These are phyloP conservation scores for Crax fasciolata DNA, from an alignment of 2,797 vertebrate species.

Conservation along the genomic window DNA sequence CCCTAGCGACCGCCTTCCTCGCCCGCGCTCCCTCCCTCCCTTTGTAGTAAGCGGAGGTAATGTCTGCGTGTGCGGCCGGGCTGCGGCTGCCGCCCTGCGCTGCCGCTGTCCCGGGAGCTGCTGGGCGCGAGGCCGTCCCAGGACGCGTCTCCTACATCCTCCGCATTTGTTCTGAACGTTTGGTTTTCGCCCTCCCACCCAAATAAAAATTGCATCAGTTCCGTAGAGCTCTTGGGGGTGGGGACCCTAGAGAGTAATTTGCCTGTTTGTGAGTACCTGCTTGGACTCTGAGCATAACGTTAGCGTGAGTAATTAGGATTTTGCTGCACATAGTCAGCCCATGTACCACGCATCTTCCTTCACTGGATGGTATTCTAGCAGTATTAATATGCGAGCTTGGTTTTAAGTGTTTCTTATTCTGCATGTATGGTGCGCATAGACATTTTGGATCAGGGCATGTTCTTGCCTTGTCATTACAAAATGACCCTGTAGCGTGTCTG, in stretches of 20 bases:
- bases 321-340: background rate
- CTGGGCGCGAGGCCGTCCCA: too few relatives aligned
- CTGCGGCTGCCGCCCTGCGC: background rate
- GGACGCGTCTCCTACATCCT: accelerated
- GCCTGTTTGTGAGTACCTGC: background rate
- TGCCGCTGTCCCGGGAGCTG: too few relatives aligned
- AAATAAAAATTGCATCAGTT: conserved; percentile 3
- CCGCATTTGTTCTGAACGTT: background rate
- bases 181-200: background rate
- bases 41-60: conserved; percentile 34
- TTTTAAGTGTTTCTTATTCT: background rate
- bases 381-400: background rate
- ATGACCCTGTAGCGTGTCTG: background rate
- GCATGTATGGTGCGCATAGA: accelerated
- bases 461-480: background rate
- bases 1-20: conserved; percentile 33
- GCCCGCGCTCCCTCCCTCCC: background rate
- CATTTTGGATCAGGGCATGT: background rate
- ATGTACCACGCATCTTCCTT: accelerated
- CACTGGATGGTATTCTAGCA: background rate
- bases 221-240: background rate
- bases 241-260: conserved; percentile 23
- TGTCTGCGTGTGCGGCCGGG: background rate
- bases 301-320: conserved; percentile 4
- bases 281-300: background rate